These are phyloP conservation scores for Thymelicus acteon DNA, from an alignment of 2,888 invertebrate genomes.

Conservation along the genomic window DNA sequence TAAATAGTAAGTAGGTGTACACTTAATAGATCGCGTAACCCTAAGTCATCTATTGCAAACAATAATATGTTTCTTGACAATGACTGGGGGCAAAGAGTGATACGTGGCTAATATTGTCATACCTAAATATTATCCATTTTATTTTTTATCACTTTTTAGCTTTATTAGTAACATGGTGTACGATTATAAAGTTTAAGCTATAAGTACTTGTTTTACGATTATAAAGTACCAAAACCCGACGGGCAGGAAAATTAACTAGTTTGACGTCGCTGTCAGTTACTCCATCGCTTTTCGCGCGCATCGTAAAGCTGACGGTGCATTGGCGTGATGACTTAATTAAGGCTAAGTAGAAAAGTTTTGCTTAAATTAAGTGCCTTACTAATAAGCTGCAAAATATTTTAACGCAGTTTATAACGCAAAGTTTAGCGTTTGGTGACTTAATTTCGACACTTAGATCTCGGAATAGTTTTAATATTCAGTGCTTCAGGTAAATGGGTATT, in stretches of 20 bases:
- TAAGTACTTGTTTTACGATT: no score
- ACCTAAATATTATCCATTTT: no score
- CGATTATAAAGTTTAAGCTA: no score
- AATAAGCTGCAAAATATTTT: background rate
- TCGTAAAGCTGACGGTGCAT: slow-evolving; percentile 4
- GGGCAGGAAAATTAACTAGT: background rate
- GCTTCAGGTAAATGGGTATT: no score
- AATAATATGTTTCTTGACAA: no score
- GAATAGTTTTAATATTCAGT: background rate
- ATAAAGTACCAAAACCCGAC: background rate
- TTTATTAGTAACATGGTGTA: no score
- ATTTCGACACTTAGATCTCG: background rate
- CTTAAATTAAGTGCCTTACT: background rate
- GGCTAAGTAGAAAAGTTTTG: slow-evolving; percentile 10
- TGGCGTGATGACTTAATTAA: slow-evolving; percentile 7
- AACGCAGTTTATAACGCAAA: background rate
- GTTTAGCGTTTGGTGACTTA: background rate
- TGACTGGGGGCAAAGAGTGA: no score
- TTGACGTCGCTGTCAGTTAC: slow-evolving; percentile 12
- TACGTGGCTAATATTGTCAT: no score
- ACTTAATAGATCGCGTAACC: no score
- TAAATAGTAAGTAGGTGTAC: no score
- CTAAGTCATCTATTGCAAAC: no score
- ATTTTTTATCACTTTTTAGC: no score
- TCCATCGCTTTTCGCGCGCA: slow-evolving; percentile 9